These are phyloP conservation scores for Cybosia mesomella DNA, from an alignment of 2,888 invertebrate genomes.

Conservation along the genomic window DNA sequence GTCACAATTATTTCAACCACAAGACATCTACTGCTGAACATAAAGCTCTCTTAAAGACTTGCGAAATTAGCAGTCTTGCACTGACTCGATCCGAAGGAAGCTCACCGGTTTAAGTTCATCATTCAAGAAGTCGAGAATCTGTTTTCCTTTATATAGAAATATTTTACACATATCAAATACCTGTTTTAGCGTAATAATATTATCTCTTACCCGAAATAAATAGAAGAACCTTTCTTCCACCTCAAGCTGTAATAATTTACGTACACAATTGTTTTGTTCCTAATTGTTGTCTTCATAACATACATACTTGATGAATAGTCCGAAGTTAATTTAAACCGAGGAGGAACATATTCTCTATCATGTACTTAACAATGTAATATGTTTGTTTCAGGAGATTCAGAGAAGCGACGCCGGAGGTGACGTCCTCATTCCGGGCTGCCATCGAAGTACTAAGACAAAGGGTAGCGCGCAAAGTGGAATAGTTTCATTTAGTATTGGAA, in stretches of 20 bases:
- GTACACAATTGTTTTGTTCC: conserved; percentile 3
- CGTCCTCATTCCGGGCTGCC: conserved; percentile 52
- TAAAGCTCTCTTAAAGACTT: no score
- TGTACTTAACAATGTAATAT: conserved; percentile 50
- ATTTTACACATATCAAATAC: neutral
- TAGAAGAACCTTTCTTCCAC: neutral
- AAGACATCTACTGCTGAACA: no score
- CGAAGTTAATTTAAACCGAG: conserved; percentile 35
- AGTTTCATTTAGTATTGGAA: conserved; percentile 67
- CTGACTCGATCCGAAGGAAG: neutral
- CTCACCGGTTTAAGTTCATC: neutral
- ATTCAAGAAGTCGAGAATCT: neutral
- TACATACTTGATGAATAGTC: conserved; percentile 11
- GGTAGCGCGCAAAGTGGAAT: conserved; percentile 64
- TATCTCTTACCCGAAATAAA: neutral
- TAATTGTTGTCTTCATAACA: conserved; percentile 7
- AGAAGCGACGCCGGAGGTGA: conserved; percentile 49
- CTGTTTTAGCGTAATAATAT: neutral
- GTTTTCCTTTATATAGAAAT: neutral
- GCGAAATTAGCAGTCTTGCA: no score
- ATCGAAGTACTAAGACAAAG: conserved; percentile 51
- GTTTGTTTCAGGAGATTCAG: conserved; percentile 71
- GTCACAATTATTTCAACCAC: no score
- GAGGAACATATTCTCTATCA: conserved; percentile 36
- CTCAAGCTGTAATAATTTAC: neutral